Evolutionary conservation across 2,797 vertebrate genomes (phyloP).

Genomic region (Cottoperca gobio): DNA sequence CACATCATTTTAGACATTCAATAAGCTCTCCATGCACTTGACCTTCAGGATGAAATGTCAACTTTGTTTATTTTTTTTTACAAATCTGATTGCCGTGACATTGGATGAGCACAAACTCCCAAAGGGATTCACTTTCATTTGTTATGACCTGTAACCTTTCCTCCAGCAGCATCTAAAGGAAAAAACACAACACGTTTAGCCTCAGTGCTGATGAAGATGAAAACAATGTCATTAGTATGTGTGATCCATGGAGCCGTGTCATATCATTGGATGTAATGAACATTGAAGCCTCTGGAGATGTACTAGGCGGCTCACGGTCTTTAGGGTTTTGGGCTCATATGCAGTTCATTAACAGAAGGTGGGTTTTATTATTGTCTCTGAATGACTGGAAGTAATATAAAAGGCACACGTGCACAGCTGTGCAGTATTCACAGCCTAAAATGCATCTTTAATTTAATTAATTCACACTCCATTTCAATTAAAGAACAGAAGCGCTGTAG

Average conservation of each 20-base stretch:
- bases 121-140: conserved; percentile 33
- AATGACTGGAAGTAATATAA: conserved; percentile 19
- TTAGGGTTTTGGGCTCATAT: background rate
- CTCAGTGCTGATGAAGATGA: conserved; percentile 22
- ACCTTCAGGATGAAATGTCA: conserved; percentile 38
- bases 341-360: conserved; percentile 16
- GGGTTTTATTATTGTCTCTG: conserved; percentile 5
- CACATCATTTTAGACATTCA: background rate
- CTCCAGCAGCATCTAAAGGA: conserved; percentile 4
- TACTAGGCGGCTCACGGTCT: background rate
- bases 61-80: conserved; percentile 31
- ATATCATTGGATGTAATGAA: conserved; percentile 19
- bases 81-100: conserved; percentile 62
- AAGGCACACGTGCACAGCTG: conserved; percentile 21
- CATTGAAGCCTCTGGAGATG: background rate
- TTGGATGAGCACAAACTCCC: conserved; percentile 58
- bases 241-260: background rate
- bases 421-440: conserved; percentile 10
- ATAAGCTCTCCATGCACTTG: background rate
- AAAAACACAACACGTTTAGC: conserved; percentile 13
- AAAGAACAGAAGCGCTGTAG: conserved; percentile 8
- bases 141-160: conserved; percentile 44
- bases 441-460: conserved; percentile 22
- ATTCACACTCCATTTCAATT: conserved; percentile 50
- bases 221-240: background rate